Evolutionary conservation across 2,888 invertebrate species (phyloP).

Genomic region (Thera britannica): DNA sequence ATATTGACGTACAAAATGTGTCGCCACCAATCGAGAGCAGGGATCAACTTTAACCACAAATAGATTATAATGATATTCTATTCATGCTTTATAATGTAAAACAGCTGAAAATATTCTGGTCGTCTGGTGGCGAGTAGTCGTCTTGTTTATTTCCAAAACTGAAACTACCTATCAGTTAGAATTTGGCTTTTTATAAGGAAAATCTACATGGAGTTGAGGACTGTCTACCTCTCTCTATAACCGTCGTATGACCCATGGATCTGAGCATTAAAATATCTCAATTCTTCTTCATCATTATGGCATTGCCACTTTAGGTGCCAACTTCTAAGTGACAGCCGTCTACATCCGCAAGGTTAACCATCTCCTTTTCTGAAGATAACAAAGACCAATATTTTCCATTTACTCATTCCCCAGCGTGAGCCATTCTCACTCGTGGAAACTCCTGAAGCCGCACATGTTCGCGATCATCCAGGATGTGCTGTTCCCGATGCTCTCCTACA

Average conservation of each 20-base stretch:
- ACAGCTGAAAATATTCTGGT: conserved; percentile 5
- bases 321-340: too few species aligned
- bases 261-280: too few species aligned
- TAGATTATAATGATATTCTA: neutral
- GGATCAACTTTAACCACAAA: neutral
- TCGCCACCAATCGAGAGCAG: neutral
- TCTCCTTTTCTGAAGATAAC: too few species aligned
- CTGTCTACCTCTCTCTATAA: too few species aligned
- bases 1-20: neutral
- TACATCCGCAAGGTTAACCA: too few species aligned
- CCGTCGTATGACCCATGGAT: too few species aligned
- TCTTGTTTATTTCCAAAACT: neutral
- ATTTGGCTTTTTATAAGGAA: too few species aligned
- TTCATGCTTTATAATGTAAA: conserved; percentile 9
- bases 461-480: conserved; percentile 97
- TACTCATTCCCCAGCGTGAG: conserved; percentile 85
- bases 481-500: conserved; percentile 98
- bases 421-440: conserved; percentile 97
- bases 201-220: too few species aligned
- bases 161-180: neutral
- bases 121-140: neutral
- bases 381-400: neutral
- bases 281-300: too few species aligned
- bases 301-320: too few species aligned
- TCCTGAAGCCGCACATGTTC: conserved; percentile 97